Evolutionary conservation across 2,113 vertebrate genomes (phyloP).

Genomic region (Hyla sarda): DNA sequence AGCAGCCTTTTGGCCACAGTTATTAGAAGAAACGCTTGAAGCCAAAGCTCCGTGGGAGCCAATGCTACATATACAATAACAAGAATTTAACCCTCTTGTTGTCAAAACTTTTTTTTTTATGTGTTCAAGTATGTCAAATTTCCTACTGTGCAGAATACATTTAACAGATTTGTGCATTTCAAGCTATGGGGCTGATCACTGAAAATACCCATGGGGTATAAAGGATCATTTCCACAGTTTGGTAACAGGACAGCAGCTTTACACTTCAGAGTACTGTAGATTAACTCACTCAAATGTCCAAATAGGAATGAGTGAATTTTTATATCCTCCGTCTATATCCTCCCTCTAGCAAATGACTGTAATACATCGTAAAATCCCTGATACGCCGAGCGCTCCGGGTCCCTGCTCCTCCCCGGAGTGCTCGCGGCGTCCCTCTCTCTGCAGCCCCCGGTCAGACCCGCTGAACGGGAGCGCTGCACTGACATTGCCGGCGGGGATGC

Average conservation of each 20-base stretch:
- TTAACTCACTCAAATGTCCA: neutral
- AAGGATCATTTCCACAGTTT: neutral
- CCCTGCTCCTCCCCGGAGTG: too few species aligned
- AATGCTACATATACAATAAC: conserved; percentile 35
- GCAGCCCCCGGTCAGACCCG: too few species aligned
- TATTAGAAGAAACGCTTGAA: conserved; percentile 68
- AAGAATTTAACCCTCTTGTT: conserved; percentile 29
- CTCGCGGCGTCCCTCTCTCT: too few species aligned
- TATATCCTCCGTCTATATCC: too few species aligned
- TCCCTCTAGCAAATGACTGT: too few species aligned
- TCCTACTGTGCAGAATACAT: neutral
- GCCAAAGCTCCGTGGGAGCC: conserved; percentile 64
- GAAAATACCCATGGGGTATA: conserved; percentile 10
- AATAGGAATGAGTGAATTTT: neutral
- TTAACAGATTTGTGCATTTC: conserved; percentile 19
- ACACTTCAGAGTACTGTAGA: neutral
- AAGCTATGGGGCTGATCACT: neutral
- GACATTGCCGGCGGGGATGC: too few species aligned
- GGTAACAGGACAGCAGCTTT: neutral
- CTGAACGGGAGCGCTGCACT: too few species aligned
- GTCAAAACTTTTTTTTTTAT: neutral
- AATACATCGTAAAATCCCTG: too few species aligned
- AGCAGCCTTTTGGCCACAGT: conserved; percentile 68
- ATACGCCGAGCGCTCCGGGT: too few species aligned
- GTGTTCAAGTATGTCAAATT: neutral